Base-by-base conservation (phyloP, 2,888 invertebrate genomes). In the Petrolisthes manimaculis region DNA sequence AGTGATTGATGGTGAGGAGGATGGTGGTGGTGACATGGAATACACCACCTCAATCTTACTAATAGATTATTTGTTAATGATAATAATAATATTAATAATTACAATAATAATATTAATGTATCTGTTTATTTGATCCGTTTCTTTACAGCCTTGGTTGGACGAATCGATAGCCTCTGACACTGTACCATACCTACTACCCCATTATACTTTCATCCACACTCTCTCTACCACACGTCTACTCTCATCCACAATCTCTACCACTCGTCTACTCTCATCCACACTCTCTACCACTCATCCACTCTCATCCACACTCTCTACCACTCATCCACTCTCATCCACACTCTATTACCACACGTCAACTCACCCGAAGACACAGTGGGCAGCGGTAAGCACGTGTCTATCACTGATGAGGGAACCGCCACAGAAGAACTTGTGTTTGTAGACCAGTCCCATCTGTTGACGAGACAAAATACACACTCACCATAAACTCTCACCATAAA, bases 331-430 rank as follows among this genome's bases (percentile, higher is more conserved):
- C 37, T 37, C 37, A 37, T 37, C 37, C 37, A 37, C 37, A 1
- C 37, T 37, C 37, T 37, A n/a, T n/a, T n/a, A 37, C 37, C 37
- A 77, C 21, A 0, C n/a, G 24, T 77, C 24, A 12, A 69, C 87
- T 69, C 21, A 87, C 87, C 87, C 87, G 55, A 87, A 87, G 53
- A 88, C 75, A 71, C 88, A 88, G 75, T 88, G 88, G 3, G 84
- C 71, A 21, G 88, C 88, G n/a, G 88, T 88, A 21, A 88, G 84
- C 9, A 88, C 55, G 84, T 81, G 84, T 5, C 88, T 12, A 21
- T 88, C 84, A 24, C 84, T 84, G 67, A 88, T 88, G 21, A 88
- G 61, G 53, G 88, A 88, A 3, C 88, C 88, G 4, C 88, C 88
- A n/a, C 88, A 88, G 88, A 88, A 88, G 84, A 84, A 84, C 61